Evolutionary conservation across 2,888 invertebrate genomes (phyloP), one percentile per base, ranked within the genome.

Genomic region (Linnaemya vulpina): DNA sequence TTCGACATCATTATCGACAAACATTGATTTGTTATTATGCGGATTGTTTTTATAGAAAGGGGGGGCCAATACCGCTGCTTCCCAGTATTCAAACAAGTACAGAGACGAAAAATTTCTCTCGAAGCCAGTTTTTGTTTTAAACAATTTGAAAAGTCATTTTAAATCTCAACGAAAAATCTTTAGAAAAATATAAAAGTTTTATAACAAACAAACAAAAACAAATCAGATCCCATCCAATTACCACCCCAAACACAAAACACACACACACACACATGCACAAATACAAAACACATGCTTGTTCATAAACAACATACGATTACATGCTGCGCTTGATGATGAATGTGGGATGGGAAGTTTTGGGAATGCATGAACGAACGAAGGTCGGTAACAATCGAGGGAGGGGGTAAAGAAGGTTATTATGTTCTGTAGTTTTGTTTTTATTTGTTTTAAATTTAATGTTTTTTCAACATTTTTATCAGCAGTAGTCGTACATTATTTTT

Each of bases 1-100:
- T 81, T 81, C 70, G 84, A 85, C 81, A 85, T 85, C 74, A 81
- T 85, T 85, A 81, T 81, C 84, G 63, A 71, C 60, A 78, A 81
- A 78, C 84, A 81, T 85, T 85, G 81, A 85, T 85, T 81, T 70
- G 73, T 81, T 81, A 74, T 73, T 74, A 70, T 81, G 62, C 58
- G 68, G n/a, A 63, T 68, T 81, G 25, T 74, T 78, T 75, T 75
- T 35, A 51, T 67, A 15, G 73, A 46, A 43, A 22, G 40, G 40
- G 30, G 30, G 46, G 49, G 17, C 20, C 40, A 30, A 38, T 20
- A 7, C 10, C 51, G 13, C 46, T 58, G 22, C 46, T 22, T 13
- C 60, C 60, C 53, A n/a, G 4, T 65, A 46, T 11, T 38, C 3
- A 60, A 5, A 13, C 25, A 22, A 17, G 51, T 2, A 76, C 9